Evolutionary conservation across 2,797 vertebrate species (phyloP).

Genomic region (Esox masquinongy): DNA sequence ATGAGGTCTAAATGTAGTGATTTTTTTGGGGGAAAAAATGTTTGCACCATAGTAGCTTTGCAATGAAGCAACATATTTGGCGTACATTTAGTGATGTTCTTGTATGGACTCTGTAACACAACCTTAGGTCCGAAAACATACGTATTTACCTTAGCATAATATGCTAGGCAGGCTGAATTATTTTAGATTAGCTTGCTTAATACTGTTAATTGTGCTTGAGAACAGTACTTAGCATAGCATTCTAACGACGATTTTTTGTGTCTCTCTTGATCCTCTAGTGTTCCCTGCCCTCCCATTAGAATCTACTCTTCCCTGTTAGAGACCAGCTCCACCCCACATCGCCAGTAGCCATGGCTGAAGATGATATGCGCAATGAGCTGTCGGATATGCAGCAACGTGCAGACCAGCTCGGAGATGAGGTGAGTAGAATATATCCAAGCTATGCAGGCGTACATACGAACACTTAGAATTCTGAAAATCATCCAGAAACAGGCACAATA

Average conservation of each 20-base stretch:
- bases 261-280: constrained; percentile 53
- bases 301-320: constrained; percentile 72
- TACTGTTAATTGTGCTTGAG: background rate
- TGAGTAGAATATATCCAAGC: constrained; percentile 59
- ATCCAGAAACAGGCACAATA: background rate
- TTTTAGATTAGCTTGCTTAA: background rate
- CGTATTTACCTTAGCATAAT: background rate
- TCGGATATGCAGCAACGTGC: constrained; percentile 99
- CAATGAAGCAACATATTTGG: background rate
- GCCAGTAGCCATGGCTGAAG: constrained; percentile 90
- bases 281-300: constrained; percentile 68
- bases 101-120: background rate
- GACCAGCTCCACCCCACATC: constrained; percentile 70
- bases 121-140: background rate
- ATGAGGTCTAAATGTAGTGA: background rate
- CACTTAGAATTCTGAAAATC: background rate
- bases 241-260: constrained; percentile 21
- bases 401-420: constrained; percentile 98
- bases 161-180: background rate
- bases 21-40: background rate
- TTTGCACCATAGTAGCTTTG: background rate
- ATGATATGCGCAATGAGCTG: constrained; percentile 99
- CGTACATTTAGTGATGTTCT: background rate
- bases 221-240: background rate
- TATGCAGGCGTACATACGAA: background rate